Percentiles rank a stretch among this genome's conserved stretches.
Conservation (phyloP, 2,113 vertebrate species). For the Mystacornis crossleyi region DNA sequence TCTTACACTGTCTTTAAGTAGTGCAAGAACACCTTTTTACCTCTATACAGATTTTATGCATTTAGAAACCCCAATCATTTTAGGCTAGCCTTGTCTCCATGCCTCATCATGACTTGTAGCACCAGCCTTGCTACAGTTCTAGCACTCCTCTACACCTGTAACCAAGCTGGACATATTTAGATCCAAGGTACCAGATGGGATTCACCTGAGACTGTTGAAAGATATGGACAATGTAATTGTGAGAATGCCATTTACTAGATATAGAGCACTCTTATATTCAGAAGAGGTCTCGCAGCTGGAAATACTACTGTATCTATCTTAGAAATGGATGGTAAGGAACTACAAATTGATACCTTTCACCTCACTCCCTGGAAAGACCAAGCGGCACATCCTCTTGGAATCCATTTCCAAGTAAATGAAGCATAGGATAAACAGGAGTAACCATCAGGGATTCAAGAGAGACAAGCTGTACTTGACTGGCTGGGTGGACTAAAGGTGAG, state of each 20-base stretch:
- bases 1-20: background rate
- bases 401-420: background rate
- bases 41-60: background rate
- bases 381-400: background rate
- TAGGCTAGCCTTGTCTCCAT: background rate
- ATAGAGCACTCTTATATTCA: background rate
- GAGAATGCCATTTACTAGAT: fast-evolving
- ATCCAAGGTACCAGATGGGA: background rate
- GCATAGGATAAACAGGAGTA: background rate
- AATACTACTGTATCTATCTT: background rate
- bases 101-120: background rate
- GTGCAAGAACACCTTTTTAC: background rate
- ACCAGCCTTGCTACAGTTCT: background rate
- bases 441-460: background rate
- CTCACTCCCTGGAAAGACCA: background rate
- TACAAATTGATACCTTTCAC: background rate
- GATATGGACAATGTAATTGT: background rate
- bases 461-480: background rate
- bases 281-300: background rate
- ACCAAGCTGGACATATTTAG: background rate
- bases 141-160: background rate
- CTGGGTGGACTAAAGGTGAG: background rate
- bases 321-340: background rate
- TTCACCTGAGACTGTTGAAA: background rate
- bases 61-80: background rate